Conservation (phyloP, 2,113 vertebrate genomes). For the Sigmodon hispidus region DNA sequence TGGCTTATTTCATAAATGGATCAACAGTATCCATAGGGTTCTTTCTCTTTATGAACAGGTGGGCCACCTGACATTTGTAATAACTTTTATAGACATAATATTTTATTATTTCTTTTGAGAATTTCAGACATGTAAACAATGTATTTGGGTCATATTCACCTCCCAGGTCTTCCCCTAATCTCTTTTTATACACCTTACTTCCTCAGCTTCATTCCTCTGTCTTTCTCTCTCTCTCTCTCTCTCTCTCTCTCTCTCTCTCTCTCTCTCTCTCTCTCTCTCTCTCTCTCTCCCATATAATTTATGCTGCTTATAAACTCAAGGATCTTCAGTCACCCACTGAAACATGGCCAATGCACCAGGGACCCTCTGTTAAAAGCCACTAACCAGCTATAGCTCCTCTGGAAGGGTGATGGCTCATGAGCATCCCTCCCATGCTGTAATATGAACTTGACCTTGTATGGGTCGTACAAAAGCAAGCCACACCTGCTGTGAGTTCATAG, state of each 20-base stretch:
- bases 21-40: not conserved
- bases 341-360: not conserved
- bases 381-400: not conserved
- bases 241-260: not conserved
- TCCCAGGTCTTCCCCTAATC: not conserved
- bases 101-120: not conserved
- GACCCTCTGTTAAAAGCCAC: not conserved
- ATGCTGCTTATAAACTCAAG: not conserved
- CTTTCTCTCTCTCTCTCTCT: not conserved
- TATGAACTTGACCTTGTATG: not conserved
- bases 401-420: not conserved
- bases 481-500: not conserved
- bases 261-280: not conserved
- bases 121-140: not conserved
- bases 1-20: constrained; percentile 47
- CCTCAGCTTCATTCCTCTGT: too few relatives aligned
- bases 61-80: not conserved
- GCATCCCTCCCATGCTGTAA: not conserved
- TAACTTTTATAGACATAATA: not conserved
- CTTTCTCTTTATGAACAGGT: not conserved
- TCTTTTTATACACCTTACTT: not conserved
- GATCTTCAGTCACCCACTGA: not conserved
- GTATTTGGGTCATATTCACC: not conserved
- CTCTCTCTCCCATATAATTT: not conserved
- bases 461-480: not conserved